Conservation (phyloP, 2,797 vertebrate genomes). For the Hemitrygon akajei region DNA sequence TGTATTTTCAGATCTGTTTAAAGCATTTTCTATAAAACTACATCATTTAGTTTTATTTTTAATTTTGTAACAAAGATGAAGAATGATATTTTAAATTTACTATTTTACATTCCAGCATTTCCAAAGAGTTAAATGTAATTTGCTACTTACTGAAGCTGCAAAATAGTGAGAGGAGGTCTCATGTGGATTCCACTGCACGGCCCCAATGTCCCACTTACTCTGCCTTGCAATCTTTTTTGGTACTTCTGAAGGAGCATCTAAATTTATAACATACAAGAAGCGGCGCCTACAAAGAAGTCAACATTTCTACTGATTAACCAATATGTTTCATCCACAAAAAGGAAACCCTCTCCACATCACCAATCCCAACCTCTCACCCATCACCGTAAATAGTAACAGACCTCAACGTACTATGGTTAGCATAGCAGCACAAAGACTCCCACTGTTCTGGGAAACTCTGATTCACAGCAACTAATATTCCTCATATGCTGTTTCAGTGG, state of each 20-base stretch:
- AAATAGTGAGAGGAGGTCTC: constrained; percentile 74
- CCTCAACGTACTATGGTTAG: not conserved
- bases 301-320: not conserved
- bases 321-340: not conserved
- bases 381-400: not conserved
- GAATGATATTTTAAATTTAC: not conserved
- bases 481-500: not conserved
- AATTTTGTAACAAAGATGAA: not conserved
- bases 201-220: constrained; percentile 96
- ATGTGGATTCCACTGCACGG: constrained; percentile 94
- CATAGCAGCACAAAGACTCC: not conserved
- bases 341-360: not conserved
- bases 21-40: not conserved
- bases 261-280: constrained; percentile 87
- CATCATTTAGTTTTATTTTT: not conserved
- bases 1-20: not conserved
- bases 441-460: not conserved
- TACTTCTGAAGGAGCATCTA: constrained; percentile 77
- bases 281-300: constrained; percentile 64
- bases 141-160: constrained; percentile 78
- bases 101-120: not conserved
- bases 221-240: constrained; percentile 85
- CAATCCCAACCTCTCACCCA: not conserved
- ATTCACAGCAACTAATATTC: not conserved
- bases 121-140: not conserved